Percentiles rank a stretch among this genome's conserved stretches.
Conservation (phyloP, 2,797 vertebrate genomes). For the Alectoris magna region DNA sequence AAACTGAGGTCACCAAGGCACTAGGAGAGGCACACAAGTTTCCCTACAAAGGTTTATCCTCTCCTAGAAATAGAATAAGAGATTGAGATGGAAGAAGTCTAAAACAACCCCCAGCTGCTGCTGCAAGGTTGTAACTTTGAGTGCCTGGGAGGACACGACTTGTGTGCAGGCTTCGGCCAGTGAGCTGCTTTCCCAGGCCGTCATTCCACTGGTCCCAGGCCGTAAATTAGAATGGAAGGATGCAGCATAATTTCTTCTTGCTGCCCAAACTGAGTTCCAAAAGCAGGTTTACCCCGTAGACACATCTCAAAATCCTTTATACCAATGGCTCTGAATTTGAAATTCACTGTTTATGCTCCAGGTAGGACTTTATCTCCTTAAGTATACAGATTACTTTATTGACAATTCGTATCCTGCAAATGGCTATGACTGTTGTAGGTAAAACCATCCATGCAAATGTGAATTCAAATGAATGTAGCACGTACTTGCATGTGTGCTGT, state of each 20-base stretch:
- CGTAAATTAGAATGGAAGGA: neutral
- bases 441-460: conserved; percentile 10
- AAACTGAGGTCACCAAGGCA: conserved; percentile 60
- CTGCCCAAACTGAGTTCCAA: neutral
- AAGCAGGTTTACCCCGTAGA: neutral
- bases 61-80: conserved; percentile 45
- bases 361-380: conserved; percentile 36
- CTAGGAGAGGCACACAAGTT: conserved; percentile 57
- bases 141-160: neutral
- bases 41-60: conserved; percentile 57
- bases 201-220: neutral
- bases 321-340: neutral
- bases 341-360: conserved; percentile 37
- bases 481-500: neutral
- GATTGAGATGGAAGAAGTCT: neutral
- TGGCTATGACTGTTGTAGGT: neutral
- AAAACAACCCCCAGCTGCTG: neutral
- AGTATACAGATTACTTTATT: conserved; percentile 14
- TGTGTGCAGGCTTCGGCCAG: neutral
- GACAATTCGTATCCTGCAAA: conserved; percentile 19
- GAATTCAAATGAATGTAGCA: conserved; percentile 22
- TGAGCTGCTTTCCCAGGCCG: neutral
- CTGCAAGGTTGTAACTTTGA: neutral
- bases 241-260: neutral
- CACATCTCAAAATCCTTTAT: neutral